Base-by-base conservation (phyloP, 2,113 vertebrate species). In the Patagioenas fasciata region DNA sequence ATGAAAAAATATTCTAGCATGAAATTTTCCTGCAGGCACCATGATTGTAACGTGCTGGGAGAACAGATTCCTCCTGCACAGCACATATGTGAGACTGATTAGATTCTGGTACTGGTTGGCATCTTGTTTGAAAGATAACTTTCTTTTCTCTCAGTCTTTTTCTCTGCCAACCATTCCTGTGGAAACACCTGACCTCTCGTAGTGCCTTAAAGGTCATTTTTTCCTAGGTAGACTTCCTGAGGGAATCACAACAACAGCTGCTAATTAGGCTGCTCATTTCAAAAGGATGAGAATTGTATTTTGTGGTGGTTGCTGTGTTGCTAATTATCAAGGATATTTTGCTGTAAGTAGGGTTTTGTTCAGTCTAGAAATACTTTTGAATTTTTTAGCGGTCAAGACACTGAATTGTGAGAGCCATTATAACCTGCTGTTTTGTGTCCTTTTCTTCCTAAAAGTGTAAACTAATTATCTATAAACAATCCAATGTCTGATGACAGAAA, bases 391-490 rank as follows among this genome's bases (percentile, higher is more conserved):
- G 95, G 65, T 87, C 81, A 87, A 75, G 66, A 89, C 36, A 57
- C 51, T 80, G 80, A 80, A 87, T 47, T 85, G 32, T 40, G 73
- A 71, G 54, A 96, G 38, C 15, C 77, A 42, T 88, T 91, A 74
- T 80, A 87, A 58, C 26, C 56, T 93, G 82, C 74, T 14, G 44
- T 89, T 89, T 89, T 53, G 56, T n/a, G 6, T 72, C 53, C 36
- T 91, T 95, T 83, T 91, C 58, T 88, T 79, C 50, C 65, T 56
- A 80, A 48, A 95, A 85, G 24, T 56, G n/a, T 53, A 79, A 94
- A 74, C 32, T 95, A 78, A 91, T 93, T 69, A 61, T 85, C 66
- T 90, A 16, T 54, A 80, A 87, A 80, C n/a, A 91, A 58, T 74
- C 26, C 34, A 31, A 4, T 28, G 26, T 82, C 42, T 94, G 36